Conservation (phyloP, 2,113 vertebrate species). For the Anoplopoma fimbria region DNA sequence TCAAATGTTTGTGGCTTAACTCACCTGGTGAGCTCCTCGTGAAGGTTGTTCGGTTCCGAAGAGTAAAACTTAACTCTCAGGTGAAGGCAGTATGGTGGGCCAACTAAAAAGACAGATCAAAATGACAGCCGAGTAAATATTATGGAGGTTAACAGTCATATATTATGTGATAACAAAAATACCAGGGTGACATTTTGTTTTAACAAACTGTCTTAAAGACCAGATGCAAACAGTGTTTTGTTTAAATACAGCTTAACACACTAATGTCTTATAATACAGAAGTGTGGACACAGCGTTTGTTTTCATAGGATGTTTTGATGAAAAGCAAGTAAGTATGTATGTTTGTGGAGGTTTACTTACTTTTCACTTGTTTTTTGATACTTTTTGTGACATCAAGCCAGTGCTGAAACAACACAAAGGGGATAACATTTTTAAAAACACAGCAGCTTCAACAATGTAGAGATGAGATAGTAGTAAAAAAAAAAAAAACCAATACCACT, state of each 20-base stretch:
- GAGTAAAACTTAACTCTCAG: constrained; percentile 99
- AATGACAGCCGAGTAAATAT: background rate
- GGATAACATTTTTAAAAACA: constrained; percentile 28
- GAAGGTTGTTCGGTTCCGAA: constrained; percentile 98
- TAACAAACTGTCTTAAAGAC: background rate
- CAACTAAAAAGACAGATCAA: constrained; percentile 80
- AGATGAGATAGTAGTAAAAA: background rate
- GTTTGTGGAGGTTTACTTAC: constrained; percentile 85
- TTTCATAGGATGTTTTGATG: background rate
- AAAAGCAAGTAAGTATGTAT: background rate
- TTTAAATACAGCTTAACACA: background rate
- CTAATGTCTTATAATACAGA: background rate
- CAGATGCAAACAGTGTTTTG: background rate
- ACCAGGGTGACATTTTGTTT: background rate
- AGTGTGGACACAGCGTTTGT: background rate
- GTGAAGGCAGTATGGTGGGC: constrained; percentile 97
- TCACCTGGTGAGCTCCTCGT: constrained; percentile 96
- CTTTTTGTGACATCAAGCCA: constrained; percentile 99
- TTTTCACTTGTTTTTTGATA: constrained; percentile 99
- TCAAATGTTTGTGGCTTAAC: background rate
- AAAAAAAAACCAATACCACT: background rate
- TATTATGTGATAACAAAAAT: background rate
- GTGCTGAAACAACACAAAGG: constrained; percentile 86
- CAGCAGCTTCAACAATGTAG: background rate
- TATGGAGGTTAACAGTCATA: background rate